Base-by-base conservation (phyloP, 2,888 invertebrate species). In the Torymus tubicola region DNA sequence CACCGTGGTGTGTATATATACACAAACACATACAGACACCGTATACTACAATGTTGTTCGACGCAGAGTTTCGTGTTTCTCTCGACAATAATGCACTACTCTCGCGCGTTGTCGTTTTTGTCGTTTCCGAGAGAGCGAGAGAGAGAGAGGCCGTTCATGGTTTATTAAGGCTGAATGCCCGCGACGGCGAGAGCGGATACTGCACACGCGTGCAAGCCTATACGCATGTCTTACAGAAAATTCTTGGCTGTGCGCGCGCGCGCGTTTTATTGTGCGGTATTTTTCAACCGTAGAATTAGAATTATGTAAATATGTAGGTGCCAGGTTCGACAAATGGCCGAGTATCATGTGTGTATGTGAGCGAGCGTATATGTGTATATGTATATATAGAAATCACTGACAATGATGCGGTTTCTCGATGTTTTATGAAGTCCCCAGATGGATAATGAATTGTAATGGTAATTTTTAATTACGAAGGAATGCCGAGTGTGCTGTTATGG, bases 131-230 rank as follows among this genome's bases (percentile, higher is more conserved):
- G 50, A 50, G 64, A 50, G 64, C 14, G 12, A 16, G 10, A 11
- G 31, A 14, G 12, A 16, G 10, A 11, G 31, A 14, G 31, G 53
- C 58, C 16, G 76, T 76, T 76, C 76, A 76, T 63, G 76, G 68
- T 76, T 76, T 73, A 65, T 73, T 73, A 73, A 73, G 57, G 52
- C 57, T 63, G 73, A 31, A 64, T 73, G 60, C 42, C 16, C 50
- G 57, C 42, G 42, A 42, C 31, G 5, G 31, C 31, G 18, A 16
- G 21, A 16, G 21, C 14, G 64, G n/a, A 64, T 16, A 12, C 11
- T 18, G 18, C 21, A 60, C n/a, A 57, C n/a, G 1, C n/a, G 57
- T 2, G n/a, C 21, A 21, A 60, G 21, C 60, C 1, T 8, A 61
- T 10, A 18, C 16, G 11, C 16, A 18, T 14, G 16, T 8, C 8